Base-by-base conservation (phyloP, 1,140 invertebrate species). In the Drosophila littoralis region DNA sequence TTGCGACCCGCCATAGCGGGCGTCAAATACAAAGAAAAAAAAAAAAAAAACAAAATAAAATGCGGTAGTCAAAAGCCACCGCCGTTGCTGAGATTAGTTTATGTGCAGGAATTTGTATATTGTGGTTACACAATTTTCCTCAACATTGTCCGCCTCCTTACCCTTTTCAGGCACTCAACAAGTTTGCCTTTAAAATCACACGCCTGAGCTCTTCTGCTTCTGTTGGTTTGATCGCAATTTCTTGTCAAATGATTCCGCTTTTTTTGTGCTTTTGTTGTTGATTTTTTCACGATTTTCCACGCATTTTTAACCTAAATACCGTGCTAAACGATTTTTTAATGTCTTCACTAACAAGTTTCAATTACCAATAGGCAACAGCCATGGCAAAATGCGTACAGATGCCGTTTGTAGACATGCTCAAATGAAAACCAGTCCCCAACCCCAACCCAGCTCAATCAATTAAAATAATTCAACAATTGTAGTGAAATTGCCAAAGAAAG, bases 341-440 rank as follows among this genome's bases (percentile, higher is more conserved):
- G 85, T 89, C 84, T 89, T 86, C 72, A 86, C 83, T 89, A 89
- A 89, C 84, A 89, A 89, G 84, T 89, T 89, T 89, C 84, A 84
- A 89, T 89, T 89, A 89, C 84, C 84, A 80, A 89, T 75, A 73
- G 77, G 69, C 76, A 60, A 75, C 28, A 75, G 76, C 60, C 58
- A 65, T 59, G 38, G 55, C 45, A 72, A 65, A 76, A 72, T 72
- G 63, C 74, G 74, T 73, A 46, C 69, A 72, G 38, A 57, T 72
- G 60, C 74, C 55, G 43, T 75, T 69, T 60, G 60, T 40, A 60
- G 68, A 57, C 52, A 75, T 59, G 64, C 55, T 66, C 46, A 64
- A 65, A 88, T 69, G 66, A 74, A 89, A 83, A 80, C 80, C 60
- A 77, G 86, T 81, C 79, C 60, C 68, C 71, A 35, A 50, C 60